These are phyloP conservation scores for Phaenicophaeus curvirostris DNA, from an alignment of 2,797 vertebrate genomes.

Conservation along the genomic window DNA sequence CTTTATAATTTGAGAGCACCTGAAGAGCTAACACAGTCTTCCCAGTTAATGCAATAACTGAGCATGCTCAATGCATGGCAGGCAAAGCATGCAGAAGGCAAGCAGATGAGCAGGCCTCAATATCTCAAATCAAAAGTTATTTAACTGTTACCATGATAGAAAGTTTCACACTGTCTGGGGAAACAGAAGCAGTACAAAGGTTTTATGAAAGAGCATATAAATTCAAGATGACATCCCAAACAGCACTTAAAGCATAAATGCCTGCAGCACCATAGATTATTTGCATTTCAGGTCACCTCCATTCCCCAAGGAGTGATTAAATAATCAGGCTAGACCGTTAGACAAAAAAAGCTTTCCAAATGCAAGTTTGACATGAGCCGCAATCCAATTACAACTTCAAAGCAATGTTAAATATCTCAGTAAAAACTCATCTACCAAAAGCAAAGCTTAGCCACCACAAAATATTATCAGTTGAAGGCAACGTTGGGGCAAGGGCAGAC, in stretches of 20 bases:
- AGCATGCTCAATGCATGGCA: background rate
- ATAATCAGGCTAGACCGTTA: background rate
- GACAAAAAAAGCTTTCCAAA: background rate
- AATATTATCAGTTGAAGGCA: background rate
- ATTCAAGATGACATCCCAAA: background rate
- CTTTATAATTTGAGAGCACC: background rate
- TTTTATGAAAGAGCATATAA: background rate
- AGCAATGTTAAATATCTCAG: background rate
- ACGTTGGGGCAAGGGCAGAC: background rate
- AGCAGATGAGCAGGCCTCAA: background rate
- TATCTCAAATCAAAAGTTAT: background rate
- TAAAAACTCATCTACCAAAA: background rate
- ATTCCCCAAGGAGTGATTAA: background rate
- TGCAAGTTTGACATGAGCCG: background rate
- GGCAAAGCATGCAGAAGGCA: background rate
- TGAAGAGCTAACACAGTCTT: background rate
- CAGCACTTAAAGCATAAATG: background rate
- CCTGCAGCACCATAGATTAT: background rate
- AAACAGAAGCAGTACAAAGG: conserved; percentile 14
- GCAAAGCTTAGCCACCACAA: background rate
- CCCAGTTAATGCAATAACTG: background rate
- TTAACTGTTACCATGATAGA: background rate
- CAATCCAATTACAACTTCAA: background rate
- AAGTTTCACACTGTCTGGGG: background rate
- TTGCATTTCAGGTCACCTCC: background rate